Evolutionary conservation across 2,888 invertebrate genomes (phyloP), one percentile per base, ranked within the genome.

Genomic region (Caenorhabditis doughertyi): DNA sequence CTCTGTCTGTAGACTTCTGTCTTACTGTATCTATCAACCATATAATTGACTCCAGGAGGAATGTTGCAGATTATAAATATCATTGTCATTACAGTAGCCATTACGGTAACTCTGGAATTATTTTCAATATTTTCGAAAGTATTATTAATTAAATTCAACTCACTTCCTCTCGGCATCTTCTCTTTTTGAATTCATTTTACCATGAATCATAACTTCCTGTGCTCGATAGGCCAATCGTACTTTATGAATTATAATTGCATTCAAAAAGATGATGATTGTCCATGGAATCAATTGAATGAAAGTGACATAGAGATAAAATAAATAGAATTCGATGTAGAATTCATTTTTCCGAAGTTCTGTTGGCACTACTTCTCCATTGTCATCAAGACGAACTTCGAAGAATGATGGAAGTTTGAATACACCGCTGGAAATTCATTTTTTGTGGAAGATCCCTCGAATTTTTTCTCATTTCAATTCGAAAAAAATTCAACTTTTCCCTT

Each of bases 371-470:
- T 85, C 84, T 1, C 90, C 90, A 35, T 81, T 71, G 9, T 76
- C 65, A 35, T 85, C 73, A 9, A 90, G 74, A 18, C 55, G 42
- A 29, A 90, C 79, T 67, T 90, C 89, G 77, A 89, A 89, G 25
- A 89, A 84, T 7, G 90, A 86, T 7, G 90, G 90, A 58, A 90
- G 73, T 73, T 90, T 90, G 87, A 89, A 90, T 44, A 90, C 64
- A 18, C 88, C 56, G 55, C 89, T 89, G 74, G 64, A 85, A 79
- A 23, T 13, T 27, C 3, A 49, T 44, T 27, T 42, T 42, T 13
- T 11, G 42, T 11, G 13, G 18, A 9, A 8, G 4, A 13, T 32
- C 32, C 32, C 32, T 32, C 25, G 23, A 13, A 60, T 25, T 44
- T 32, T 35, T 32, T 18, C 21, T 0, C n/a, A 32, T 32, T 56